Base-by-base conservation (phyloP, 2,888 invertebrate genomes). In the Tetranychus truncatus region DNA sequence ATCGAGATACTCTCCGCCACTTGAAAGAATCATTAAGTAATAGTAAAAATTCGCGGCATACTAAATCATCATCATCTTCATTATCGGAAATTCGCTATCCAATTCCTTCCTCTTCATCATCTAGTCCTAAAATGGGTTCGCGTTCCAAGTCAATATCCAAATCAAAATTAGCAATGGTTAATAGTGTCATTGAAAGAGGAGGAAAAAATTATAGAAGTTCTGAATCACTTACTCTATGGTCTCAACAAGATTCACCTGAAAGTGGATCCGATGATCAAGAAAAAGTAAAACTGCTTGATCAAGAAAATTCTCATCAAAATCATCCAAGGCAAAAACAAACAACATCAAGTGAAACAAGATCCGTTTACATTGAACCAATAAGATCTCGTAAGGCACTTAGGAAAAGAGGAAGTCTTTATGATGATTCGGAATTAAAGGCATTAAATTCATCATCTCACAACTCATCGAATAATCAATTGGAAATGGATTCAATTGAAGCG, bases 141-240 rank as follows among this genome's bases (percentile, higher is more conserved):
- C 55, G 55, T 55, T 55, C 55, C 55, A 55, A 55, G 55, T 55
- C 55, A 55, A 55, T 55, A 55, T 55, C 55, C 6, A 55, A 55
- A 55, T 55, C 55, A 55, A 55, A 55, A 55, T 55, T 55, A 55
- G 15, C 15, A 3, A 55, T 55, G 55, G 55, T 15, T 15, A 55
- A 55, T 55, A 55, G 55, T 55, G 55, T 15, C 9, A 55, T 15
- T 55, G 15, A 15, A 55, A 55, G 15, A 6, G 55, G 55, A 55
- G 15, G 15, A 7, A 55, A 55, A 55, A 15, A 55, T 15, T 15
- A 55, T 55, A 55, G 15, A 55, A 55, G 55, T 15, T 55, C 55
- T 55, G 55, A 55, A 55, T 55, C 55, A 55, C 55, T 55, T 55
- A 55, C 55, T 55, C 55, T 55, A 55, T 55, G 55, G 55, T 55